Conservation (phyloP, 1,140 invertebrate species). For the Branchinecta lindahli region DNA sequence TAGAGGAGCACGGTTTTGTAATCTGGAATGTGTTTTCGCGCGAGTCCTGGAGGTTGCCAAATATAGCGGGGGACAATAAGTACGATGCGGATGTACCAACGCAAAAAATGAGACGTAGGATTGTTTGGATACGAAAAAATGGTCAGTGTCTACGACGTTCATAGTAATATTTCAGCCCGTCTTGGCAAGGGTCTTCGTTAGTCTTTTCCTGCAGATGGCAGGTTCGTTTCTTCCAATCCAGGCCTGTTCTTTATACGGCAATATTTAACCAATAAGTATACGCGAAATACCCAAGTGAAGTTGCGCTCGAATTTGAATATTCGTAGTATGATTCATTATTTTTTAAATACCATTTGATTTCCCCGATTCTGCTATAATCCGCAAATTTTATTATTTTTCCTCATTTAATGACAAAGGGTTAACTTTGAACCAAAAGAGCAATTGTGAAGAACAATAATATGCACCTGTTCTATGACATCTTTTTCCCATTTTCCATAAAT, state of each 20-base stretch:
- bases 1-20: background rate
- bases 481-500: background rate
- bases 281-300: background rate
- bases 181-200: no score
- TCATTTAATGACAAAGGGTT: background rate
- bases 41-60: background rate
- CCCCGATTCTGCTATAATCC: background rate
- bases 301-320: background rate
- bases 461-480: background rate
- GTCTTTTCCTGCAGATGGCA: no score
- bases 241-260: background rate
- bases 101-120: background rate
- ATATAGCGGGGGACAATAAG: background rate
- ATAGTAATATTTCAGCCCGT: no score
- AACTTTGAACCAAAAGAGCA: background rate
- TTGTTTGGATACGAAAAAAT: background rate
- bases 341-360: background rate
- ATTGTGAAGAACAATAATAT: background rate
- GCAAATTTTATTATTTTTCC: background rate
- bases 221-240: no score
- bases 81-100: background rate
- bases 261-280: background rate
- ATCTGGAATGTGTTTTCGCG: background rate
- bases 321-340: background rate
- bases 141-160: background rate